These are phyloP conservation scores for Tupiocoris notatus DNA, from an alignment of 2,888 invertebrate genomes.

Conservation along the genomic window DNA sequence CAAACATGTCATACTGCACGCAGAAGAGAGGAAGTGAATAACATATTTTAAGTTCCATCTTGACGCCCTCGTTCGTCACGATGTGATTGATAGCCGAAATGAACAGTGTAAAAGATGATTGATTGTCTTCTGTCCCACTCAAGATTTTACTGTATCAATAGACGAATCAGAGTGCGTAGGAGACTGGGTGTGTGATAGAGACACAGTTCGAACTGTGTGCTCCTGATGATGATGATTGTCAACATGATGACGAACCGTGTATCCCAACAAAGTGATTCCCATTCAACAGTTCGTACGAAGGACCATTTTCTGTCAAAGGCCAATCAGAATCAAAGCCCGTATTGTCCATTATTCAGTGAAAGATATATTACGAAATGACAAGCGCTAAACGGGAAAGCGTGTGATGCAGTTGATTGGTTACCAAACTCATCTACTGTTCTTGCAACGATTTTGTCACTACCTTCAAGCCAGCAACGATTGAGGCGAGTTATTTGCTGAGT, in stretches of 20 bases:
- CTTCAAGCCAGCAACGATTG: too few relatives aligned
- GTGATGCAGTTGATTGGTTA: too few relatives aligned
- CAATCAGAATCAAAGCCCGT: neutral
- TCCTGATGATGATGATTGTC: slow-evolving; percentile 31
- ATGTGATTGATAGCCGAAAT: neutral
- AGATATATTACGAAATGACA: too few relatives aligned
- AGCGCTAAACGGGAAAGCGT: too few relatives aligned
- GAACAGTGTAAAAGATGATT: slow-evolving; percentile 17
- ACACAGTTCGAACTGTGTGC: slow-evolving; percentile 8
- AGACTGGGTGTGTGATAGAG: slow-evolving; percentile 15
- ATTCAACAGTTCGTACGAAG: slow-evolving; percentile 4
- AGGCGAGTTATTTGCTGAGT: too few relatives aligned
- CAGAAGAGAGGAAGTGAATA: too few relatives aligned
- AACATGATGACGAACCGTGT: slow-evolving; percentile 20
- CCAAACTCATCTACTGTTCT: too few relatives aligned
- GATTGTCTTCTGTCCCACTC: neutral
- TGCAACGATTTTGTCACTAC: too few relatives aligned
- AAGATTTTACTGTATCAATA: neutral
- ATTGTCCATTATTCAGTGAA: neutral
- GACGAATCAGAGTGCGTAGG: slow-evolving; percentile 1
- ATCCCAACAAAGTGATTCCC: slow-evolving; percentile 18
- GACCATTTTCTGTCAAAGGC: slow-evolving; percentile 1
- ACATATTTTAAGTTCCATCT: neutral
- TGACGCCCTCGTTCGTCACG: neutral
- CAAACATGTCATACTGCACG: too few relatives aligned